Conservation (phyloP, 2,888 invertebrate genomes). For the Conops quadrifasciatus region DNA sequence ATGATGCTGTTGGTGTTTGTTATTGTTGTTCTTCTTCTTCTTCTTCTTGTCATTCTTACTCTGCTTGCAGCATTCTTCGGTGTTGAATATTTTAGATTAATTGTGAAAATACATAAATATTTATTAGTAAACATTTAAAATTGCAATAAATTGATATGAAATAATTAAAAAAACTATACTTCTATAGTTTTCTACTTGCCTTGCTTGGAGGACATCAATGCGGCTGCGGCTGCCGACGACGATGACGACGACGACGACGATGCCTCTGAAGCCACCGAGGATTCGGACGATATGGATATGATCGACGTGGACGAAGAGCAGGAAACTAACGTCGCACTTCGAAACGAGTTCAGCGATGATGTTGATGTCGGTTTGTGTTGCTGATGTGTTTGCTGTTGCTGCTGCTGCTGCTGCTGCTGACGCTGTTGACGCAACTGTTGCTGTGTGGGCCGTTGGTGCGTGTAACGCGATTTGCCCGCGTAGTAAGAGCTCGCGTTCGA, state of each 20-base stretch:
- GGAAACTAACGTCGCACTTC: conserved; percentile 50
- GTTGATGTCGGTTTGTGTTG: conserved; percentile 37
- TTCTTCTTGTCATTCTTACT: conserved; percentile 38
- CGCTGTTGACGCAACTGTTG: conserved; percentile 48
- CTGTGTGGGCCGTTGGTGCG: conserved; percentile 43
- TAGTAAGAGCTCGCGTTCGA: conserved; percentile 19
- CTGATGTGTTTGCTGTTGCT: conserved; percentile 40
- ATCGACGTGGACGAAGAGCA: conserved; percentile 59
- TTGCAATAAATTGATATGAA: too few relatives aligned
- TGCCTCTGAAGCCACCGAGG: conserved; percentile 52
- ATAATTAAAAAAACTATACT: too few relatives aligned
- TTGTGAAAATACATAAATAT: neutral
- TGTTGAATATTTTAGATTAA: neutral
- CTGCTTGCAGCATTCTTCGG: conserved; percentile 38
- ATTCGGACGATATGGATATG: conserved; percentile 62
- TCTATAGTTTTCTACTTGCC: conserved; percentile 40
- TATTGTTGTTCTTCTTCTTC: conserved; percentile 34
- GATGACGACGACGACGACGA: conserved; percentile 44
- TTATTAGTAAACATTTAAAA: neutral
- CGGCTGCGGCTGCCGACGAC: conserved; percentile 42
- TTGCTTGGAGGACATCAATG: conserved; percentile 45
- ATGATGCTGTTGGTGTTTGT: conserved; percentile 10
- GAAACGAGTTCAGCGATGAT: conserved; percentile 22
- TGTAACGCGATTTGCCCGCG: conserved; percentile 39
- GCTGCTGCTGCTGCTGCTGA: conserved; percentile 43